Percentiles rank a stretch among this genome's conserved stretches.
Conservation (phyloP, 2,797 vertebrate genomes). For the Phoxinus dragarum region DNA sequence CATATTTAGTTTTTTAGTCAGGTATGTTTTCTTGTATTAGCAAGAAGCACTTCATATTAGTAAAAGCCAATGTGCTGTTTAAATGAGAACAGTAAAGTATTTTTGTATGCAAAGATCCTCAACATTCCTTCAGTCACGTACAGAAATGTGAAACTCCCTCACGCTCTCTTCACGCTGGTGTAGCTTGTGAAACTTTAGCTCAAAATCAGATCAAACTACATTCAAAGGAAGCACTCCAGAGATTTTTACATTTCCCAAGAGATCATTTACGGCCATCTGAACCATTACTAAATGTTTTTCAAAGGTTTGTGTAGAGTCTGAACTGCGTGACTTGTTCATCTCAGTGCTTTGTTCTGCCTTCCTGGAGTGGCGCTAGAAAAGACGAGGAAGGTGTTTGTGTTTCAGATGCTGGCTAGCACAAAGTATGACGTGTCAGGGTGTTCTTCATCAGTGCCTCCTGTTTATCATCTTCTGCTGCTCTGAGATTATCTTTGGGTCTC, state of each 20-base stretch:
- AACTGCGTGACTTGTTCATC: neutral
- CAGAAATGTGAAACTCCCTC: slow-evolving; percentile 47
- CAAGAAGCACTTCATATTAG: slow-evolving; percentile 58
- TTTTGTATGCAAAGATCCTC: slow-evolving; percentile 73
- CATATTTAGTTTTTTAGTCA: slow-evolving; percentile 67
- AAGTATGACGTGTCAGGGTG: neutral
- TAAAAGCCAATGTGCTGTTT: slow-evolving; percentile 74
- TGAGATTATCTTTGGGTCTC: slow-evolving; percentile 25
- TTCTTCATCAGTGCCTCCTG: slow-evolving; percentile 16
- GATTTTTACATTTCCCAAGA: neutral
- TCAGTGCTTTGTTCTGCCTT: neutral
- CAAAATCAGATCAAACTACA: neutral
- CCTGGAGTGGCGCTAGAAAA: neutral
- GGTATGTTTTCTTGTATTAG: slow-evolving; percentile 64
- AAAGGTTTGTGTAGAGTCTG: neutral
- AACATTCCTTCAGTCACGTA: slow-evolving; percentile 74
- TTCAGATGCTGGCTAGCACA: neutral
- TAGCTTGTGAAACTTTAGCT: slow-evolving; percentile 14
- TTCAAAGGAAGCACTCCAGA: slow-evolving; percentile 21
- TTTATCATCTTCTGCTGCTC: slow-evolving; percentile 27
- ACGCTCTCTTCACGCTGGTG: slow-evolving; percentile 2
- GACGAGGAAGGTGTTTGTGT: slow-evolving; percentile 13
- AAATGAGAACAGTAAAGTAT: slow-evolving; percentile 73
- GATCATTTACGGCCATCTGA: neutral
- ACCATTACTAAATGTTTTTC: neutral